Base-by-base conservation (phyloP, 2,113 vertebrate genomes). In the Actenoides hombroni region DNA sequence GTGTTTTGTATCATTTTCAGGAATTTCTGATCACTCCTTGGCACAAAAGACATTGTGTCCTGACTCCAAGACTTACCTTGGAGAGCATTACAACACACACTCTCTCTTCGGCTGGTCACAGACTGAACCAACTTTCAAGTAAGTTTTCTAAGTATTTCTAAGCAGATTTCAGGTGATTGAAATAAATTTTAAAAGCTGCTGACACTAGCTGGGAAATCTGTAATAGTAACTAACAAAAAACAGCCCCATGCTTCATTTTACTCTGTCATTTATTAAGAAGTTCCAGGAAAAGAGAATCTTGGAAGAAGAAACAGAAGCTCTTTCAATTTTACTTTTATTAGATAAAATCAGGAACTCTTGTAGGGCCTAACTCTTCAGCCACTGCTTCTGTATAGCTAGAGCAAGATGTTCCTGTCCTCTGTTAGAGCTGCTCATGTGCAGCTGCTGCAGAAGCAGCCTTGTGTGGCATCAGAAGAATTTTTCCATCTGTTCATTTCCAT, bases 81-180 rank as follows among this genome's bases (percentile, higher is more conserved):
- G 94, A 70, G 78, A 88, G 7, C 94, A 96, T 40, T 97, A 96
- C 31, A 59, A 97, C 60, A 95, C 95, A 4, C 95, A 94, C 71
- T 98, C 93, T 57, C 95, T 98, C 37, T 96, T 97, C 2, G 96
- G 95, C 54, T 98, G 94, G 90, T 88, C 94, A 56, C 84, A 97
- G 91, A 95, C 92, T n/a, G 64, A 35, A 92, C 46, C 94, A 70
- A 97, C 96, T 46, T 98, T 96, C 91, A 75, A 89, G 95, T 97
- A 92, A 96, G 88, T 92, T 87, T 63, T 83, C 53, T 39, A 39
- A 87, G 51, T 70, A 74, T 83, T 88, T 95, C 49, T 60, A 78
- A 84, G 87, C 61, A 79, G 14, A 76, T 70, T 71, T 77, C 37
- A 69, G 11, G 18, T 46, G 39, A 46, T 20, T 64, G 60, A 69